Percentiles rank a stretch among this genome's conserved stretches.
These are phyloP conservation scores for Erythrocebus patas DNA, from an alignment of 2,113 vertebrate species.

Conservation along the genomic window DNA sequence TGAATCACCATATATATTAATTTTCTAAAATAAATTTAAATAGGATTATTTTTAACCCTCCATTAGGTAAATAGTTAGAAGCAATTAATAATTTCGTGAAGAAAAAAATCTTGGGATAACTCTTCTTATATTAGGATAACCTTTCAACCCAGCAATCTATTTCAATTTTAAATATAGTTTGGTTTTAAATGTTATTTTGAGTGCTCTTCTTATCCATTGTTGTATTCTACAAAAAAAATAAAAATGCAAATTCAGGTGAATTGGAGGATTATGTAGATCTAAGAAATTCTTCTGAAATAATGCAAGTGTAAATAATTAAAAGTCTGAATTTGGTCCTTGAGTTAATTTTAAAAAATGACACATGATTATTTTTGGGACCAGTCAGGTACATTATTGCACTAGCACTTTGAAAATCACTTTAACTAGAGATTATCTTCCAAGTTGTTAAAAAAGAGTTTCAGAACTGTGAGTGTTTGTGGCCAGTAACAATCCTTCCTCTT, in stretches of 20 bases:
- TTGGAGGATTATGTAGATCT: background rate
- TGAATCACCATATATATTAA: background rate
- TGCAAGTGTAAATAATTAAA: background rate
- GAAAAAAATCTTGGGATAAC: background rate
- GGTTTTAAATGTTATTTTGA: constrained; percentile 11
- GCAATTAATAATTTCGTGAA: background rate
- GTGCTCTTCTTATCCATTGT: background rate
- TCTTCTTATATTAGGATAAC: background rate
- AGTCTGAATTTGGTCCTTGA: background rate
- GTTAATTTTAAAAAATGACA: background rate
- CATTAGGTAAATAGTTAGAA: background rate
- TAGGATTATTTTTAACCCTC: background rate
- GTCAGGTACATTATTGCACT: background rate
- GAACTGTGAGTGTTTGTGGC: background rate
- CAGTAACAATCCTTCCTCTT: background rate
- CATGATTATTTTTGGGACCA: background rate
- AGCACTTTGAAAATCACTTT: background rate
- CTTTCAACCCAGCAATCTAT: background rate
- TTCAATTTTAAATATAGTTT: constrained; percentile 49
- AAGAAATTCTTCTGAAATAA: constrained; percentile 18
- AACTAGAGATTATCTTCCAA: background rate
- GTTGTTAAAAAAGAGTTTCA: background rate
- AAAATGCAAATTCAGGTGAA: background rate
- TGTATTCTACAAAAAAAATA: constrained; percentile 31
- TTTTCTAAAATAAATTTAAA: constrained; percentile 11